Percentiles rank a stretch among this genome's conserved stretches.
Conservation (phyloP, 2,113 vertebrate species). For the Calyptomena viridis region DNA sequence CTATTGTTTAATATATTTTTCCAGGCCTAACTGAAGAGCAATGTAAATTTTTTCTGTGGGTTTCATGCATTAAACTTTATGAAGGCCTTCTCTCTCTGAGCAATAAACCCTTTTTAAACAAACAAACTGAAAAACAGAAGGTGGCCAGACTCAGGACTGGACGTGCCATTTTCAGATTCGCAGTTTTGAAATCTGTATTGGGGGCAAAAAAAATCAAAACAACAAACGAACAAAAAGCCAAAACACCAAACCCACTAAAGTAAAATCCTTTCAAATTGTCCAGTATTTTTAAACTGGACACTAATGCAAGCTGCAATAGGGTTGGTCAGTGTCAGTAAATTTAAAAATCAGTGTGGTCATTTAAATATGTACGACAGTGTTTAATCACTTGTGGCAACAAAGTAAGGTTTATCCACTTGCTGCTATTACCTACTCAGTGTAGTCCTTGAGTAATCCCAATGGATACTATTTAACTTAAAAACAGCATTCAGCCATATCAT, state of each 20-base stretch:
- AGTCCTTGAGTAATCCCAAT: background rate
- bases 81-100: background rate
- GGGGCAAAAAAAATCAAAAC: background rate
- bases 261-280: background rate
- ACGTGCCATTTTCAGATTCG: background rate
- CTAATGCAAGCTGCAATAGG: background rate
- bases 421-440: background rate
- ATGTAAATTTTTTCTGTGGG: background rate
- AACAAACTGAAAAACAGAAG: background rate
- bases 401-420: background rate
- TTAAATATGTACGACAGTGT: background rate
- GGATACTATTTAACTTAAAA: background rate
- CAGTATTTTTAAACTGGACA: background rate
- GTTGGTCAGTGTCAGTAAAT: background rate
- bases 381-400: background rate
- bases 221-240: no score
- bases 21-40: background rate
- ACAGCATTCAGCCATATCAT: background rate
- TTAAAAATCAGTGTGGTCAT: background rate
- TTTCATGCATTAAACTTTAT: background rate
- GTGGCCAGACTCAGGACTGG: background rate
- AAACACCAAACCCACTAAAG: background rate
- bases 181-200: background rate
- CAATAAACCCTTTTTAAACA: background rate
- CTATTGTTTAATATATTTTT: background rate